These are phyloP conservation scores for Epinephelus lanceolatus DNA, from an alignment of 2,113 vertebrate genomes.

Conservation along the genomic window DNA sequence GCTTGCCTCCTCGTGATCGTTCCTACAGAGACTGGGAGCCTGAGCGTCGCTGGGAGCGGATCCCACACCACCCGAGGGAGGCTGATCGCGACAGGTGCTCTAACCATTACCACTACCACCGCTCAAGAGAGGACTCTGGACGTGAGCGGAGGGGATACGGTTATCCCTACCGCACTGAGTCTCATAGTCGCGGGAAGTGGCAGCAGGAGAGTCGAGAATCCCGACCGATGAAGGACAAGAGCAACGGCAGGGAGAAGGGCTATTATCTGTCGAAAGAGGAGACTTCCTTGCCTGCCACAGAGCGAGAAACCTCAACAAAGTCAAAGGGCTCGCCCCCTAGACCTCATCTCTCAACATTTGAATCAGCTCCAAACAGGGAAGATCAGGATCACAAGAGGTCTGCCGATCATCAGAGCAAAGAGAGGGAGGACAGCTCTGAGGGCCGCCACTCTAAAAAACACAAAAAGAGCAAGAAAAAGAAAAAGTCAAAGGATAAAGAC, in stretches of 20 bases:
- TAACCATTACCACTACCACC: slow-evolving; percentile 67
- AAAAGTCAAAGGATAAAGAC: slow-evolving; percentile 92
- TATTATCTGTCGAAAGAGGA: slow-evolving; percentile 43
- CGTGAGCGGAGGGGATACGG: slow-evolving; percentile 62
- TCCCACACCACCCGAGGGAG: slow-evolving; percentile 74
- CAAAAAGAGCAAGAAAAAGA: slow-evolving; percentile 95
- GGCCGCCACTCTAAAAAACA: slow-evolving; percentile 85
- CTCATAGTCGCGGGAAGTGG: slow-evolving; percentile 68
- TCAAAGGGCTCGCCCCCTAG: slow-evolving; percentile 57
- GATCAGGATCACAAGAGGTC: slow-evolving; percentile 70
- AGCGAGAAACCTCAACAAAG: slow-evolving; percentile 66
- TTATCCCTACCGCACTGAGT: slow-evolving; percentile 70
- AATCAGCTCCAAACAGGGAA: slow-evolving; percentile 22
- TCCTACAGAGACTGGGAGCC: slow-evolving; percentile 81
- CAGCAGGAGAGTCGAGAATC: slow-evolving; percentile 61
- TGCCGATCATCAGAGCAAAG: slow-evolving; percentile 38
- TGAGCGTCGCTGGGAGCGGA: slow-evolving; percentile 76
- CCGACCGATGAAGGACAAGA: slow-evolving; percentile 50
- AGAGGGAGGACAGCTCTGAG: slow-evolving; percentile 61
- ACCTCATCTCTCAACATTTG: slow-evolving; percentile 18
- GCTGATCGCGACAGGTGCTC: slow-evolving; percentile 80
- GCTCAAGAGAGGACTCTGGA: slow-evolving; percentile 78
- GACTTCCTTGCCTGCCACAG: slow-evolving; percentile 24
- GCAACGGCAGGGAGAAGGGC: slow-evolving; percentile 50
- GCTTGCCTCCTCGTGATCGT: slow-evolving; percentile 81